Conservation (phyloP, 2,888 invertebrate genomes). For the Aromia moschata region DNA sequence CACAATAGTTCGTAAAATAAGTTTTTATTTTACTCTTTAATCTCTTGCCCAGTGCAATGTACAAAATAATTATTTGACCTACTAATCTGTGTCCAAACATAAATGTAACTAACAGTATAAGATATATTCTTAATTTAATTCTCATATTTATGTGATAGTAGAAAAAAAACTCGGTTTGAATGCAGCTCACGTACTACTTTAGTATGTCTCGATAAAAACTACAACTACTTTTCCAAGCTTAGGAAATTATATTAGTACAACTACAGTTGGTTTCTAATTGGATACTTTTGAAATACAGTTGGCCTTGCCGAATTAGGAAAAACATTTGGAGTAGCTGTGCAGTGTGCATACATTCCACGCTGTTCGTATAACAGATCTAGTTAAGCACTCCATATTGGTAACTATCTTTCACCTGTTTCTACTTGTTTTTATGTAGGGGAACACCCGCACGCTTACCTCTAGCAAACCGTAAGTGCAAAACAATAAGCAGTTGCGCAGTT, state of each 20-base stretch:
- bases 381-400: slow-evolving; percentile 11
- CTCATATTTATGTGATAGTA: not conserved
- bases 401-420: slow-evolving; percentile 5
- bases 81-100: not conserved
- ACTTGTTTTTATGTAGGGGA: not conserved
- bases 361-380: not conserved
- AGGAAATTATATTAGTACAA: not conserved
- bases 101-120: not conserved
- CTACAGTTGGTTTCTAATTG: slow-evolving; percentile 11
- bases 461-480: not conserved
- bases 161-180: not conserved
- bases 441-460: not conserved
- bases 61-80: too few relatives aligned
- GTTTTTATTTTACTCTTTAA: too few relatives aligned
- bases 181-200: not conserved
- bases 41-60: too few relatives aligned
- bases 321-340: slow-evolving; percentile 8
- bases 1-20: too few relatives aligned
- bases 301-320: slow-evolving; percentile 16
- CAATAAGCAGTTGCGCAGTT: not conserved
- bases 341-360: slow-evolving; percentile 9
- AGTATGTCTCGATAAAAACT: not conserved
- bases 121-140: not conserved
- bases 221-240: not conserved
- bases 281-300: slow-evolving; percentile 7